Evolutionary conservation across 1,140 invertebrate genomes (phyloP), one percentile per base, ranked within the genome.

Genomic region (Psilanteris sp.): DNA sequence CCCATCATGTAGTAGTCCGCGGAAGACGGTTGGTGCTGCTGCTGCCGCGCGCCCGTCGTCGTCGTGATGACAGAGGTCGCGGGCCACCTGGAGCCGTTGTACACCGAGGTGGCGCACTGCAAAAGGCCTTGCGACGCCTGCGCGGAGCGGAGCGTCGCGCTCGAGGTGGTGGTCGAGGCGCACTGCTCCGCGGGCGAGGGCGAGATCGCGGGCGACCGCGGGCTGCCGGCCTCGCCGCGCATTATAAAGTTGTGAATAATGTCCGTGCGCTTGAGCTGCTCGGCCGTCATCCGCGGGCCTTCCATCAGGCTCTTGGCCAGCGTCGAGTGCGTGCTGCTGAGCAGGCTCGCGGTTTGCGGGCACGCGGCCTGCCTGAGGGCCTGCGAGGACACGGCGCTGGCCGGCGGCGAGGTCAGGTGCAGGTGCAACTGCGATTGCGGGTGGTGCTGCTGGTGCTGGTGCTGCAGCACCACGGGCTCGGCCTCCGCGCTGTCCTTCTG

Each of bases 161-260:
- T 83, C 3, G 82, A 36, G 1, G 83, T 87, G 6, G 87, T 88
- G 8, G 87, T 87, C n/a, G 89, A 88, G 0, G 86, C 86, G 64
- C 87, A 87, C 15, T 87, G 87, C 20, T 87, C 85, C 3, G 85
- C 84, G 0, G 88, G 83, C 0, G 89, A 86, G 1, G 90, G 90
- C 5, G 90, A 90, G 1, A 89, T 87, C 1, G 90, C 89, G 8
- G 89, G 89, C 6, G 91, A 90, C 11, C 89, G 88, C 3, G 88
- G 90, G 14, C 61, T 54, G 67, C 82, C 86, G 0, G 89, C 85
- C 55, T 92, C 92, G 4, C 92, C 92, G 22, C 94, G 90, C 92
- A 96, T 95, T 82, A 96, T 94, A 82, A 95, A 96, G 82, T 94
- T 95, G 84, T 96, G 94, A 77, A 96, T 96, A 62, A 96, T 94